A percentile compares a stretch with the other conserved stretches of the same genome.
These are phyloP conservation scores for Tetramorium parvispinum DNA, from an alignment of 1,140 invertebrate genomes.

Conservation along the genomic window DNA sequence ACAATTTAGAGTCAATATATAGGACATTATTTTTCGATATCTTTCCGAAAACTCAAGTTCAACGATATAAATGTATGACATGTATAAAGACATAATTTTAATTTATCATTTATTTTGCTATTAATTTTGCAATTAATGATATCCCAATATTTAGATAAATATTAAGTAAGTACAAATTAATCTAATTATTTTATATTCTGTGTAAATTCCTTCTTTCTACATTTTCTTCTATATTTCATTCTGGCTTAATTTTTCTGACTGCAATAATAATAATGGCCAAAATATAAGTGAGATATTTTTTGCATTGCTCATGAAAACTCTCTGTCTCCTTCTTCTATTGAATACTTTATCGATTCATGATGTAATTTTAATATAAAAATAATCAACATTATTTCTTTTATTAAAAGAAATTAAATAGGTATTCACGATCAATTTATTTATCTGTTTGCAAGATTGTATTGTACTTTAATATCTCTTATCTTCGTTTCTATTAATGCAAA, in stretches of 20 bases:
- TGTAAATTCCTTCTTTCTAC: neutral
- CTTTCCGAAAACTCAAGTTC: neutral
- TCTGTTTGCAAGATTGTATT: neutral
- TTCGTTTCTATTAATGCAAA: too few relatives aligned
- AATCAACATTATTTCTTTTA: too few relatives aligned
- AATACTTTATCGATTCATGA: too few relatives aligned
- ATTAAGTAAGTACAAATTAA: neutral
- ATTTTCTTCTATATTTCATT: neutral
- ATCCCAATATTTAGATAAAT: neutral
- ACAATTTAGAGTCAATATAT: neutral
- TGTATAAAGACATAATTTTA: neutral
- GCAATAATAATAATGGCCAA: neutral
- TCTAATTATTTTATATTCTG: neutral
- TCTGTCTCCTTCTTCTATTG: neutral
- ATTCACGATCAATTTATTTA: neutral
- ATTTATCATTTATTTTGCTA: too few relatives aligned
- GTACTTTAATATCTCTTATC: too few relatives aligned
- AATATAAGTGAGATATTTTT: neutral
- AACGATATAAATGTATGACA: neutral
- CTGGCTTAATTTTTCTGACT: neutral
- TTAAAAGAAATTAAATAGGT: too few relatives aligned
- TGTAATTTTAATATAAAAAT: too few relatives aligned
- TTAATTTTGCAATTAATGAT: neutral
- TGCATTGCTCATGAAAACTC: neutral
- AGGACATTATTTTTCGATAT: neutral